These are phyloP conservation scores for Neelides sp. DNA, from an alignment of 1,140 invertebrate genomes.

Conservation along the genomic window DNA sequence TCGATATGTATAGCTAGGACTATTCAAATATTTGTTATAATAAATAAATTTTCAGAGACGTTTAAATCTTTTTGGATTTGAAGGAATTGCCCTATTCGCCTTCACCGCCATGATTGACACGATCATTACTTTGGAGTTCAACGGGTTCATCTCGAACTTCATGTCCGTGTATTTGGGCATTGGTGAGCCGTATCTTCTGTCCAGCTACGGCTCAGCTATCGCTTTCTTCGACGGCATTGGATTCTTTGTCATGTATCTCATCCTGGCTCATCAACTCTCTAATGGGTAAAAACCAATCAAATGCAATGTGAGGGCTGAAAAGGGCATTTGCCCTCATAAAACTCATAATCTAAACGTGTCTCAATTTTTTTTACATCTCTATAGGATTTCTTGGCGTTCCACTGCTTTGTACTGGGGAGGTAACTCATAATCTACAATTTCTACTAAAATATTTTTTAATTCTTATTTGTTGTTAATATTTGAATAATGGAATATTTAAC, in stretches of 20 bases:
- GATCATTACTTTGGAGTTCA: conserved; percentile 26
- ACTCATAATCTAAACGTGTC: too few species aligned
- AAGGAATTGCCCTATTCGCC: conserved; percentile 20
- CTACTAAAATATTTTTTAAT: too few species aligned
- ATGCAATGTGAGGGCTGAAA: too few species aligned
- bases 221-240: conserved; percentile 29
- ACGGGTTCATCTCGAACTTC: conserved; percentile 20
- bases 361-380: too few species aligned
- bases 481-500: too few species aligned
- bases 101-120: conserved; percentile 28
- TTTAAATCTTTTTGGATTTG: not conserved
- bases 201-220: conserved; percentile 23
- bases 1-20: not conserved
- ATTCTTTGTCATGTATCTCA: conserved; percentile 26
- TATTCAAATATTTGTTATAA: not conserved
- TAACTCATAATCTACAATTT: too few species aligned
- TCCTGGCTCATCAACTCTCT: conserved; percentile 15
- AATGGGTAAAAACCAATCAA: conserved; percentile 16
- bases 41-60: not conserved
- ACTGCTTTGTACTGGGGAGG: too few species aligned
- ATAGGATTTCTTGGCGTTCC: too few species aligned
- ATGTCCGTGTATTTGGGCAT: conserved; percentile 29
- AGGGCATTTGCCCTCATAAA: too few species aligned
- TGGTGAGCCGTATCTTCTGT: conserved; percentile 26
- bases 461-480: too few species aligned